Conservation (phyloP, 1,140 invertebrate genomes). For the Macrobrachium nipponense region DNA sequence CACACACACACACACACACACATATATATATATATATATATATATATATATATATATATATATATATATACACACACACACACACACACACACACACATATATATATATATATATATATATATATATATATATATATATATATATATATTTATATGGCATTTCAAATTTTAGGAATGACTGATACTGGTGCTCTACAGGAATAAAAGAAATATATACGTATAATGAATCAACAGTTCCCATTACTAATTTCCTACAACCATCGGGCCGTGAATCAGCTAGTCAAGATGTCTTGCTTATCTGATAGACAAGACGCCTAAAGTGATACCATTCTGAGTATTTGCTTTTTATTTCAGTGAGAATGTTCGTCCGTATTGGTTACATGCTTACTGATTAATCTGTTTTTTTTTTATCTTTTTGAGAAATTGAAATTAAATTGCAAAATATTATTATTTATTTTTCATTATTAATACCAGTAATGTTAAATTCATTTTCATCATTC, state of each 20-base stretch:
- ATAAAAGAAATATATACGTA: background rate
- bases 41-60: background rate
- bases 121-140: conserved; percentile 19
- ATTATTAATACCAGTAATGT: background rate
- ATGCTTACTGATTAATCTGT: too few relatives aligned
- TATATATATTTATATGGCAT: background rate
- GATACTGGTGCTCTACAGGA: background rate
- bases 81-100: background rate
- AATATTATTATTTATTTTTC: background rate
- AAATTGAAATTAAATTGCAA: too few relatives aligned
- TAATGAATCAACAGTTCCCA: background rate
- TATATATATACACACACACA: background rate
- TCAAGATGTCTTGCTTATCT: too few relatives aligned
- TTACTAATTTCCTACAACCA: too few relatives aligned
- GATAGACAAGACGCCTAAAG: too few relatives aligned
- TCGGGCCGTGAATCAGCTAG: too few relatives aligned
- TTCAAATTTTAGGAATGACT: conserved; percentile 1
- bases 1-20: background rate
- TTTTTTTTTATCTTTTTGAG: too few relatives aligned
- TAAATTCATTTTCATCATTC: background rate
- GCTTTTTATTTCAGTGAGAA: too few relatives aligned
- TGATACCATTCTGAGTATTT: too few relatives aligned
- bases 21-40: conserved; percentile 5
- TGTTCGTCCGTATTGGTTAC: too few relatives aligned
- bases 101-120: background rate